phyloP scores from a whole-genome alignment of 2,113 vertebrate species.

The Hydrochoerus hydrochaeris region DNA sequence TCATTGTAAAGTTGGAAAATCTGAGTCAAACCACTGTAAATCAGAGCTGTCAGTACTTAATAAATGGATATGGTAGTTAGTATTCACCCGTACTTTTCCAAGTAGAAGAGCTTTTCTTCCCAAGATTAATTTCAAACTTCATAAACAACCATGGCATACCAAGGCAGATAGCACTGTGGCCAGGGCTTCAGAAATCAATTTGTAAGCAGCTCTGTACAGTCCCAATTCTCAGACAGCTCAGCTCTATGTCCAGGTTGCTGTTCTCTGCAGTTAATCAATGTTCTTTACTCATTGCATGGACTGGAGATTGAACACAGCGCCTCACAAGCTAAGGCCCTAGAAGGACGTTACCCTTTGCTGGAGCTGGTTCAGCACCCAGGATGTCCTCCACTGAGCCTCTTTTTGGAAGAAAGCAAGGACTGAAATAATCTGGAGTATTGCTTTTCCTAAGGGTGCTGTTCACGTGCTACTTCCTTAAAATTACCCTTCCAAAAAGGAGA shows the following conservation, averaged over 20 bases:
- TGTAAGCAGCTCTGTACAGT: background rate
- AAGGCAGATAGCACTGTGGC: background rate
- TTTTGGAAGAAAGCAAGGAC: background rate
- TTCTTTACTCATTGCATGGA: background rate
- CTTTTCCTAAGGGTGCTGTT: background rate
- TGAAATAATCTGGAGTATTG: background rate
- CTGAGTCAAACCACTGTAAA: background rate
- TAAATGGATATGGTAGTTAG: background rate
- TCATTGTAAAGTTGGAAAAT: background rate
- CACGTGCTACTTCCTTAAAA: background rate
- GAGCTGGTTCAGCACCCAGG: background rate
- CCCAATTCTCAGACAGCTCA: background rate
- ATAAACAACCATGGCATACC: background rate
- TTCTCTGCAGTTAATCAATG: background rate
- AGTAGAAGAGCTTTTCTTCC: constrained; percentile 30
- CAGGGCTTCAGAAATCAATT: background rate
- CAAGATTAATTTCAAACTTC: constrained; percentile 46
- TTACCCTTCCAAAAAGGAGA: background rate
- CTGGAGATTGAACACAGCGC: background rate
- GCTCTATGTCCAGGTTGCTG: background rate
- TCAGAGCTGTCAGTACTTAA: background rate
- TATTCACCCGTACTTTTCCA: background rate
- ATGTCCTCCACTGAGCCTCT: background rate
- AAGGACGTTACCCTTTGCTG: background rate
- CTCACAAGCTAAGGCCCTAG: background rate